Evolutionary conservation across 2,797 vertebrate genomes (phyloP).

Genomic region (Sebastes baramenuke): DNA sequence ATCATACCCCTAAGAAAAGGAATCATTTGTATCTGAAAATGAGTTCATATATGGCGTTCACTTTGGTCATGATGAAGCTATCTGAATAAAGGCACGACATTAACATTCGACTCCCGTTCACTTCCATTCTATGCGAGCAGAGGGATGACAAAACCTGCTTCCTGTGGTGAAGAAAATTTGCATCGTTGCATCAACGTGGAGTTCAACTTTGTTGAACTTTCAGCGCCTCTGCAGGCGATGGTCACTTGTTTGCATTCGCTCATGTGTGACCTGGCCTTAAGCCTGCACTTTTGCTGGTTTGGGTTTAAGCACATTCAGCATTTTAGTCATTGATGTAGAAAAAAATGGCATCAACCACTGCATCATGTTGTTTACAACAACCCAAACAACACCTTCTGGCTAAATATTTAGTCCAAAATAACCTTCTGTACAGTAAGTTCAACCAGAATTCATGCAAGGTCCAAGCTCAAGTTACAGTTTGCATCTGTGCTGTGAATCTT

Average conservation of each 20-base stretch:
- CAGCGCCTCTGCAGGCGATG: too few relatives aligned
- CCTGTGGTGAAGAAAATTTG: too few relatives aligned
- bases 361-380: neutral
- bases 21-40: neutral
- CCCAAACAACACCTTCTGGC: neutral
- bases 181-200: too few relatives aligned
- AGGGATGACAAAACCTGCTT: too few relatives aligned
- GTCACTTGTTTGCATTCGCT: too few relatives aligned
- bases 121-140: too few relatives aligned
- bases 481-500: neutral
- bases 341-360: neutral
- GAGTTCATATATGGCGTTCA: neutral
- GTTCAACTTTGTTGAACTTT: too few relatives aligned
- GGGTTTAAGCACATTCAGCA: too few relatives aligned
- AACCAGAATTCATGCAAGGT: neutral
- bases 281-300: too few relatives aligned
- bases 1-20: neutral
- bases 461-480: neutral
- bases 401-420: neutral
- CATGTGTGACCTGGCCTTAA: too few relatives aligned
- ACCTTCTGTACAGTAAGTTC: neutral
- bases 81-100: too few relatives aligned
- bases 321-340: neutral
- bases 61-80: too few relatives aligned
- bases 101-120: fast-evolving